Evolutionary conservation across 2,888 invertebrate genomes (phyloP).

Genomic region (Polymixis lichenea): DNA sequence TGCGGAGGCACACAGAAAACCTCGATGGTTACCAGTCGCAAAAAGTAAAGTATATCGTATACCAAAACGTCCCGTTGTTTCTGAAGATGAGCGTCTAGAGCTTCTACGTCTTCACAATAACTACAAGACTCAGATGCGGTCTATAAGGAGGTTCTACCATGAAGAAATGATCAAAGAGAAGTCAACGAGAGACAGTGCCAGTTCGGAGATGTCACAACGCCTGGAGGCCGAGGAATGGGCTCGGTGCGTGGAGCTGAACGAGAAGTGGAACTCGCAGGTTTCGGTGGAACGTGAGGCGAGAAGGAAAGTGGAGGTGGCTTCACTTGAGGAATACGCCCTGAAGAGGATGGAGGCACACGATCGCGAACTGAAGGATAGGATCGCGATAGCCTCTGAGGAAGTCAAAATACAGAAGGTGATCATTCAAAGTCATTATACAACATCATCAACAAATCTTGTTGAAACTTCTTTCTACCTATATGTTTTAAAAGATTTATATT

Average conservation of each 20-base stretch:
- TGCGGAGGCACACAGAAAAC: slow-evolving; percentile 91
- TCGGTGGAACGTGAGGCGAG: slow-evolving; percentile 91
- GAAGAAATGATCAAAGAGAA: slow-evolving; percentile 88
- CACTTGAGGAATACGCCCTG: slow-evolving; percentile 86
- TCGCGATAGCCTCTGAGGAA: slow-evolving; percentile 87
- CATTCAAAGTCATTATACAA: background rate
- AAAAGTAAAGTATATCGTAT: slow-evolving; percentile 94
- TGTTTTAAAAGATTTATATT: background rate
- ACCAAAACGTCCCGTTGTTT: slow-evolving; percentile 90
- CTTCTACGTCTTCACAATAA: slow-evolving; percentile 92
- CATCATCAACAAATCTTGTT: background rate
- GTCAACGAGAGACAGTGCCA: slow-evolving; percentile 87
- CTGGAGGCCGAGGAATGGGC: slow-evolving; percentile 92
- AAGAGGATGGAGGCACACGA: slow-evolving; percentile 82
- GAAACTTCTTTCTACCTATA: background rate
- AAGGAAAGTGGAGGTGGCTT: slow-evolving; percentile 86
- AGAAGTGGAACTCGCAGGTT: slow-evolving; percentile 93
- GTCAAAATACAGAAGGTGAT: slow-evolving; percentile 85
- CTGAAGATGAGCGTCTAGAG: slow-evolving; percentile 92
- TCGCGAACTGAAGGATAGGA: slow-evolving; percentile 74
- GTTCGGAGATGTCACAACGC: slow-evolving; percentile 89
- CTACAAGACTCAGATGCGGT: slow-evolving; percentile 92
- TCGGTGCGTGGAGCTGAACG: slow-evolving; percentile 91
- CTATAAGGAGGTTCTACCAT: slow-evolving; percentile 89
- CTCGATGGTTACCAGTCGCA: slow-evolving; percentile 94